These are phyloP conservation scores for Montipora foliosa DNA, from an alignment of 64 coral and sea anemone species.

Conservation along the genomic window DNA sequence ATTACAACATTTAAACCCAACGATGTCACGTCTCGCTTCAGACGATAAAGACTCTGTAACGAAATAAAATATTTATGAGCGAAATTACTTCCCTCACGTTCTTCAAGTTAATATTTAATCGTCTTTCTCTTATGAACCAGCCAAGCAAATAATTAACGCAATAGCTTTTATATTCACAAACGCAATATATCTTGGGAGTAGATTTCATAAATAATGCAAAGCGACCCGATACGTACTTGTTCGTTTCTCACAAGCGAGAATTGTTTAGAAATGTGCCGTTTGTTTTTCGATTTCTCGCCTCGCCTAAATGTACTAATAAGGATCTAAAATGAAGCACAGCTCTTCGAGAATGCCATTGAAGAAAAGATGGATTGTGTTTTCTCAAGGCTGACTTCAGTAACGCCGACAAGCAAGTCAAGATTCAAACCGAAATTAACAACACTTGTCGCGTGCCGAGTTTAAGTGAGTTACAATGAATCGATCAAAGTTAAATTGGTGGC, in stretches of 20 bases:
- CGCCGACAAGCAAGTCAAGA: background rate
- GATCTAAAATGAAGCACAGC: background rate
- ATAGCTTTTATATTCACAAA: slow-evolving; percentile 84
- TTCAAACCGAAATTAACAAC: background rate
- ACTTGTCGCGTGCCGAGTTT: slow-evolving; percentile 28
- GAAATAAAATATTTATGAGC: slow-evolving; percentile 19
- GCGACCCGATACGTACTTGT: slow-evolving; percentile 50
- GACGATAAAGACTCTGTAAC: background rate
- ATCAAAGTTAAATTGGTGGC: background rate
- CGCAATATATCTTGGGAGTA: slow-evolving; percentile 57
- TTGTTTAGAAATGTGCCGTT: background rate
- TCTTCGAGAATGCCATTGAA: background rate
- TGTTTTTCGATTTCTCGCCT: background rate
- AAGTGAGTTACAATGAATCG: background rate
- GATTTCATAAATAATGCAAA: slow-evolving; percentile 99
- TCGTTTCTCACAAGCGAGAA: slow-evolving; percentile 47
- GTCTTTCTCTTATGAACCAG: slow-evolving; percentile 75
- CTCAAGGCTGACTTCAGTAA: background rate
- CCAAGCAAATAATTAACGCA: slow-evolving; percentile 96
- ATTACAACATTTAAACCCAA: background rate
- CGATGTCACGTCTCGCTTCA: background rate
- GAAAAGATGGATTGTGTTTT: background rate
- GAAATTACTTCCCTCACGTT: slow-evolving; percentile 57
- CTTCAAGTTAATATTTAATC: slow-evolving; percentile 99
- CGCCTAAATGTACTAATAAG: background rate